Evolutionary conservation across 2,888 invertebrate genomes (phyloP).

Genomic region (Cheiracanthium punctorium): DNA sequence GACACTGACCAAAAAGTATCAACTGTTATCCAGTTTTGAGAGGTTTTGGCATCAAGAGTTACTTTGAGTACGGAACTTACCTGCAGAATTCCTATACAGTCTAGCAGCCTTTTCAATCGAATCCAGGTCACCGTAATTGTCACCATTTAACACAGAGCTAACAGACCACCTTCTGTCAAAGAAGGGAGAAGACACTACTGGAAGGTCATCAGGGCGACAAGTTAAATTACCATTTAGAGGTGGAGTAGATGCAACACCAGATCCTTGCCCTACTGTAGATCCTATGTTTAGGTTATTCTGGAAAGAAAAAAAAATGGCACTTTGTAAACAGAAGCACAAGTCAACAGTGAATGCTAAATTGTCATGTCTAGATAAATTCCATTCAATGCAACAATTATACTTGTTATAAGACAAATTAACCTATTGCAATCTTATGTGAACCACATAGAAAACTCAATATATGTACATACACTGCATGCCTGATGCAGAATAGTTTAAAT

Average conservation of each 20-base stretch:
- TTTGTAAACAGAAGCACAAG: too few relatives aligned
- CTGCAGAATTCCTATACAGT: conserved; percentile 82
- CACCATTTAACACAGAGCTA: conserved; percentile 49
- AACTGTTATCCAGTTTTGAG: too few relatives aligned
- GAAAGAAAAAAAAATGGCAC: conserved; percentile 72
- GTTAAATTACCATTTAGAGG: conserved; percentile 48
- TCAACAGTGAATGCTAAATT: too few relatives aligned
- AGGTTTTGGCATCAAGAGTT: background rate
- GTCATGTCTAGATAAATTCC: too few relatives aligned
- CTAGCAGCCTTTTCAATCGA: conserved; percentile 81
- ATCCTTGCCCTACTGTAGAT: conserved; percentile 70
- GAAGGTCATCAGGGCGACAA: conserved; percentile 69
- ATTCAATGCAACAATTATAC: too few relatives aligned
- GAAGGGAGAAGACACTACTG: conserved; percentile 69
- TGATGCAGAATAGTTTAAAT: too few relatives aligned
- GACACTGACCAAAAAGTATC: too few relatives aligned
- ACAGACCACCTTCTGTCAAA: conserved; percentile 72
- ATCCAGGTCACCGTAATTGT: conserved; percentile 72
- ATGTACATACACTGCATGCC: too few relatives aligned
- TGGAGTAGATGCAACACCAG: conserved; percentile 73
- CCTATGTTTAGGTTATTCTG: conserved; percentile 78
- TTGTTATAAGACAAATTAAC: too few relatives aligned
- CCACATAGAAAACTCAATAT: too few relatives aligned
- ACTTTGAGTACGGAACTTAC: conserved; percentile 76
- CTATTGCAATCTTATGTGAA: too few relatives aligned